phyloP scores from a whole-genome alignment of 2,113 vertebrate genomes.

The Cervus canadensis region DNA sequence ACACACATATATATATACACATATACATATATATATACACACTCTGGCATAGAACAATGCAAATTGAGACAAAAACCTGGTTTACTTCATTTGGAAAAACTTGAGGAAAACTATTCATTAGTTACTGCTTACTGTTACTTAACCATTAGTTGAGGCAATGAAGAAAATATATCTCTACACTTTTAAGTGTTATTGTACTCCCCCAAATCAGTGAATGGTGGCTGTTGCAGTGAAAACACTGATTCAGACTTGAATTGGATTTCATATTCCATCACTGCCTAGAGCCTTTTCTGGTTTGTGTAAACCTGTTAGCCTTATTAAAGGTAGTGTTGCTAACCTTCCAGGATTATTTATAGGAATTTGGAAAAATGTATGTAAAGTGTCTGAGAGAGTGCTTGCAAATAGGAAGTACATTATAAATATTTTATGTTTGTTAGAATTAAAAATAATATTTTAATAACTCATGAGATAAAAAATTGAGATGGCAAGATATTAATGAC shows the following conservation, averaged over 20 bases:
- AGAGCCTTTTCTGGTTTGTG: neutral
- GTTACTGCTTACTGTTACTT: neutral
- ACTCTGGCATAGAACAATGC: neutral
- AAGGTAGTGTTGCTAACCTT: neutral
- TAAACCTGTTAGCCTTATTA: neutral
- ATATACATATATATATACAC: neutral
- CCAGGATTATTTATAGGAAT: neutral
- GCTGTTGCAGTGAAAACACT: neutral
- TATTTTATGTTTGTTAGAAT: neutral
- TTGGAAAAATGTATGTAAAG: neutral
- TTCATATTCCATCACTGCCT: neutral
- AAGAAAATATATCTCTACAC: neutral
- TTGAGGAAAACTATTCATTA: neutral
- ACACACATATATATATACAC: rapidly evolving
- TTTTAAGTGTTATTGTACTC: neutral
- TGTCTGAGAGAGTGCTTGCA: neutral
- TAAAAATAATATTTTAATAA: constrained; percentile 8
- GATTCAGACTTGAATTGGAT: neutral
- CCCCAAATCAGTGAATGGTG: neutral
- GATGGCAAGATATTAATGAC: neutral
- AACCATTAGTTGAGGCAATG: neutral
- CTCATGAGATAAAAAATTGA: neutral
- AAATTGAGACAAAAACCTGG: neutral
- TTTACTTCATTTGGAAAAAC: neutral
- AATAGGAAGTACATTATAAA: neutral